Evolutionary conservation across 2,888 invertebrate species (phyloP).

Genomic region (Ctenicera cuprea): DNA sequence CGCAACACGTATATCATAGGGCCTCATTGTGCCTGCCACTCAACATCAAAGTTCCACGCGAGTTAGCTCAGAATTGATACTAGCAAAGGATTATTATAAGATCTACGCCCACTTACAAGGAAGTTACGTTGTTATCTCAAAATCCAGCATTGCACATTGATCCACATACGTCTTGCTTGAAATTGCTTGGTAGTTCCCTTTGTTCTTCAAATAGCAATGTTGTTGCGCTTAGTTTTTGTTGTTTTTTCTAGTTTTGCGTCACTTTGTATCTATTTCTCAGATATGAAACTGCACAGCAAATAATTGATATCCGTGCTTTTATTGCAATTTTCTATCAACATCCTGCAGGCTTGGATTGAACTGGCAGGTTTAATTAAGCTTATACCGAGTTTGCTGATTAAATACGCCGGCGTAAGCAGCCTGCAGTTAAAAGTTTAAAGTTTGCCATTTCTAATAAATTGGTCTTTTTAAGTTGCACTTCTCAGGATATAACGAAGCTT

Average conservation of each 20-base stretch:
- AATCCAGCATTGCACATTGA: neutral
- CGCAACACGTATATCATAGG: slow-evolving; percentile 5
- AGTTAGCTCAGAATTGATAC: neutral
- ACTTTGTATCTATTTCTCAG: neutral
- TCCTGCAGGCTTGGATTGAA: neutral
- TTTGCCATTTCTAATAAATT: no score
- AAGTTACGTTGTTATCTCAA: slow-evolving; percentile 16
- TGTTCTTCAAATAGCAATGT: neutral
- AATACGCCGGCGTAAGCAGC: neutral
- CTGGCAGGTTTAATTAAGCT: slow-evolving; percentile 10
- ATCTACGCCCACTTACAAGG: neutral
- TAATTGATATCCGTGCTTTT: neutral
- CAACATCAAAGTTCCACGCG: slow-evolving; percentile 9
- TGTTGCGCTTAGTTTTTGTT: neutral
- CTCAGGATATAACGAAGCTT: no score
- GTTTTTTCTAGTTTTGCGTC: neutral
- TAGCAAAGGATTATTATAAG: slow-evolving; percentile 12
- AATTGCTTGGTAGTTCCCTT: neutral
- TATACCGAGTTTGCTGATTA: neutral
- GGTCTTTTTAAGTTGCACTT: no score
- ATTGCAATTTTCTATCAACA: neutral
- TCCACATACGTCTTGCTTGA: slow-evolving; percentile 1
- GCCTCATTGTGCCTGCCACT: slow-evolving; percentile 7
- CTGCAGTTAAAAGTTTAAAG: neutral
- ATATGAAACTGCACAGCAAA: neutral